phyloP scores from a whole-genome alignment of 2,888 invertebrate genomes.

The Phlogophora meticulosa region DNA sequence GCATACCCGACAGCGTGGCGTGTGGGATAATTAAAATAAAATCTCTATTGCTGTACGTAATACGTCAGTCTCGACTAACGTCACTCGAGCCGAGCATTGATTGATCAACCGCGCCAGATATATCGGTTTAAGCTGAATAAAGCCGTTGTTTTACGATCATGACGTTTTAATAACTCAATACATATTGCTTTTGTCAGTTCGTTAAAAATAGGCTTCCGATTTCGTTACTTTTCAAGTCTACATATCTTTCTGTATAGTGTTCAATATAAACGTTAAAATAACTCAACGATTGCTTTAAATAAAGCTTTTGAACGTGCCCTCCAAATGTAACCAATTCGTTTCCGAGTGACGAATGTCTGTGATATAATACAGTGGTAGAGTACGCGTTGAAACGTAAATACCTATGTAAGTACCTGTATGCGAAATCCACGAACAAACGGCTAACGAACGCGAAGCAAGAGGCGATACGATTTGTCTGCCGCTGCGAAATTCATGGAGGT shows the following conservation, averaged over 20 bases:
- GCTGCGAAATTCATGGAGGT: slow-evolving; percentile 61
- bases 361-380: slow-evolving; percentile 71
- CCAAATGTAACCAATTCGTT: slow-evolving; percentile 48
- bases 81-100: slow-evolving; percentile 58
- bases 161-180: slow-evolving; percentile 55
- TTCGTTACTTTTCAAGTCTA: slow-evolving; percentile 4
- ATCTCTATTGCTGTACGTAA: slow-evolving; percentile 64
- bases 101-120: slow-evolving; percentile 64
- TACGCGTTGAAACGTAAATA: slow-evolving; percentile 82
- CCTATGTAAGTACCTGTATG: slow-evolving; percentile 73
- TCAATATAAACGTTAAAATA: slow-evolving; percentile 17
- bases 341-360: slow-evolving; percentile 67
- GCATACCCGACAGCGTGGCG: slow-evolving; percentile 80
- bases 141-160: slow-evolving; percentile 52
- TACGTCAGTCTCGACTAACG: slow-evolving; percentile 64
- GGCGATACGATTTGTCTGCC: slow-evolving; percentile 80
- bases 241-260: slow-evolving; percentile 15
- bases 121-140: slow-evolving; percentile 58
- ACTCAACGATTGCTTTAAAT: slow-evolving; percentile 39
- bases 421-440: slow-evolving; percentile 81
- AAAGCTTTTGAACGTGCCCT: slow-evolving; percentile 38
- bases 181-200: slow-evolving; percentile 33
- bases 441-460: slow-evolving; percentile 85
- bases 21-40: slow-evolving; percentile 69
- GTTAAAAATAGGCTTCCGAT: slow-evolving; percentile 37